Evolutionary conservation across 2,113 vertebrate species (phyloP).

Genomic region (Cairina moschata): DNA sequence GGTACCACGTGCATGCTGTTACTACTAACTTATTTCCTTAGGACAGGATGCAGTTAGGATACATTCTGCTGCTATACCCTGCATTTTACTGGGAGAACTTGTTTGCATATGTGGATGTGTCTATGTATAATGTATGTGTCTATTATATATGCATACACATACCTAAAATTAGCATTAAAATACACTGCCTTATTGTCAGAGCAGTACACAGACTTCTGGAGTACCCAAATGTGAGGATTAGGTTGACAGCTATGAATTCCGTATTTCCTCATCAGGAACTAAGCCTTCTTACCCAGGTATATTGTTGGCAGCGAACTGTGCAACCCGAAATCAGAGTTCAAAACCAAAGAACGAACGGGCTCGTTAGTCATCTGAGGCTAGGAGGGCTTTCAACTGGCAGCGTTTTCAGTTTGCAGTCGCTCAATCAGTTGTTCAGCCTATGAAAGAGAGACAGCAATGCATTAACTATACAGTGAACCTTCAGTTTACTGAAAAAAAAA

Average conservation of each 20-base stretch:
- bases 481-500: not conserved
- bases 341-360: not conserved
- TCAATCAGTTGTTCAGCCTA: slow-evolving; percentile 85
- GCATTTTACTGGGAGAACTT: not conserved
- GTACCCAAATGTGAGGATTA: not conserved
- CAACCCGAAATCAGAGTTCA: slow-evolving; percentile 43
- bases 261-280: slow-evolving; percentile 38
- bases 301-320: slow-evolving; percentile 29
- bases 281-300: slow-evolving; percentile 13
- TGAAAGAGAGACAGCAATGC: not conserved
- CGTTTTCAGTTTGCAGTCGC: slow-evolving; percentile 75
- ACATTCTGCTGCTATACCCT: not conserved
- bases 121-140: not conserved
- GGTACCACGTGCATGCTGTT: not conserved
- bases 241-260: not conserved
- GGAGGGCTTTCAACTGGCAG: slow-evolving; percentile 53
- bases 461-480: not conserved
- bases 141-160: not conserved
- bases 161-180: not conserved
- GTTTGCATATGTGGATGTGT: not conserved
- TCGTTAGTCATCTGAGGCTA: not conserved
- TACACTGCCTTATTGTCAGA: not conserved
- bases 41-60: not conserved
- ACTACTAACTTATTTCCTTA: not conserved
- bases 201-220: not conserved